phyloP scores from a whole-genome alignment of 1,140 invertebrate species.

The Drosophila willistoni region DNA sequence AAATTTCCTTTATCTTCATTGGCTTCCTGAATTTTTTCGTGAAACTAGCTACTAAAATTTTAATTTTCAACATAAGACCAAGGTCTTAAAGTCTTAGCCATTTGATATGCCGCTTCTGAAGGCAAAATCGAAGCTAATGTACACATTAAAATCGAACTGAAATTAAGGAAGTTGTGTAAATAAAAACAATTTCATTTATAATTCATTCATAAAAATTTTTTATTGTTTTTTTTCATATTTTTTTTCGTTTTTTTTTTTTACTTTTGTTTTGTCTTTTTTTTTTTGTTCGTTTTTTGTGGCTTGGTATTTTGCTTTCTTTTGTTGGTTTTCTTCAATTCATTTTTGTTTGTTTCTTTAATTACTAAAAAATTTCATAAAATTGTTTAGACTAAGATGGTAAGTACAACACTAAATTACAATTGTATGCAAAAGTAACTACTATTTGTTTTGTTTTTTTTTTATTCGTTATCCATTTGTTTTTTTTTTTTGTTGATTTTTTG shows the following conservation, averaged over 20 bases:
- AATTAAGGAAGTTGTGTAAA: constrained; percentile 17
- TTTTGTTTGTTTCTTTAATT: constrained; percentile 61
- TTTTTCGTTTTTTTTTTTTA: constrained; percentile 9
- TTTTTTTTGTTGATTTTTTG: constrained; percentile 29
- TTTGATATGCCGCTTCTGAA: too few relatives aligned
- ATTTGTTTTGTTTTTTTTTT: constrained; percentile 45
- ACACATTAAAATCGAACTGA: neutral
- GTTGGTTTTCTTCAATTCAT: constrained; percentile 68
- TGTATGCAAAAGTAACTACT: constrained; percentile 76
- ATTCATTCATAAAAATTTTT: constrained; percentile 80
- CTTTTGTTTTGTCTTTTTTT: constrained; percentile 49
- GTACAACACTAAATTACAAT: constrained; percentile 82
- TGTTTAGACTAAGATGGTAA: constrained; percentile 76
- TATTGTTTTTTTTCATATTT: constrained; percentile 72
- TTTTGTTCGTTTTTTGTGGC: constrained; percentile 49
- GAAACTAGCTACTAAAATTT: too few relatives aligned
- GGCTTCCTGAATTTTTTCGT: too few relatives aligned
- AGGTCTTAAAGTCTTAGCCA: too few relatives aligned
- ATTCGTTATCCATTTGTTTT: constrained; percentile 47
- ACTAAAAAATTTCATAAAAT: constrained; percentile 82
- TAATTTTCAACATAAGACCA: too few relatives aligned
- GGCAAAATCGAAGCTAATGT: too few relatives aligned
- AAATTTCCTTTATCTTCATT: too few relatives aligned
- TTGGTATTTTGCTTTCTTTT: constrained; percentile 52
- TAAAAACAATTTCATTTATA: constrained; percentile 50